Percentiles rank a stretch among this genome's conserved stretches.
These are phyloP conservation scores for Lepidocyrtoides sp. DNA, from an alignment of 2,888 invertebrate genomes.

Conservation along the genomic window DNA sequence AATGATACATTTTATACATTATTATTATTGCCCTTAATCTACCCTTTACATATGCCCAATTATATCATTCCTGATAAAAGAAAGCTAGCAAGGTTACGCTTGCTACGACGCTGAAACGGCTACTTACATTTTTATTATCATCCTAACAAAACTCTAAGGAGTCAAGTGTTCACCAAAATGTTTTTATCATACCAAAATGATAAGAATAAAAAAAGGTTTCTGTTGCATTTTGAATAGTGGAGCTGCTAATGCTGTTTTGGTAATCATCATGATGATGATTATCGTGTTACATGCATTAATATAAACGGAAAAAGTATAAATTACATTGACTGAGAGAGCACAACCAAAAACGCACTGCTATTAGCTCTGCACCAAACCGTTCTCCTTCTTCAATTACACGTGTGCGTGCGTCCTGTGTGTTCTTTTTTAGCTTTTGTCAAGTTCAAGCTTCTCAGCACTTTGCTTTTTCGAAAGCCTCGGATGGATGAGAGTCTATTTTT, in stretches of 20 bases:
- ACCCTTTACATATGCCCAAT: background rate
- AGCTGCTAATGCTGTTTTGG: background rate
- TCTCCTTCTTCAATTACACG: constrained; percentile 62
- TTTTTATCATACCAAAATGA: background rate
- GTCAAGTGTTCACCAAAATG: background rate
- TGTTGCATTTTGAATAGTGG: background rate
- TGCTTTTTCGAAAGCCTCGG: background rate
- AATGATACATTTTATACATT: no score
- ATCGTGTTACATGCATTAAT: background rate
- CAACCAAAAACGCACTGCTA: background rate
- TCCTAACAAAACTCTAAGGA: background rate
- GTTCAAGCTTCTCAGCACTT: constrained; percentile 70
- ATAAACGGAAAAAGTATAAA: constrained; percentile 19
- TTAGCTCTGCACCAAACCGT: background rate
- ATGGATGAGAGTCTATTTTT: background rate
- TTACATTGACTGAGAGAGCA: background rate
- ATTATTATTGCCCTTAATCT: background rate
- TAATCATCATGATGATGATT: background rate
- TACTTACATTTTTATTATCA: background rate
- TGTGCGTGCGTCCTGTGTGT: constrained; percentile 46
- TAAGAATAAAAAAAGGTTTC: background rate
- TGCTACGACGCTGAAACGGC: background rate
- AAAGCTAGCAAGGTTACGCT: constrained; percentile 1
- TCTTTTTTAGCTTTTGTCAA: constrained; percentile 49
- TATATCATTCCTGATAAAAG: background rate